Evolutionary conservation across 2,113 vertebrate species (phyloP), one percentile per base, ranked within the genome.

Genomic region (Epinephelus fuscoguttatus): DNA sequence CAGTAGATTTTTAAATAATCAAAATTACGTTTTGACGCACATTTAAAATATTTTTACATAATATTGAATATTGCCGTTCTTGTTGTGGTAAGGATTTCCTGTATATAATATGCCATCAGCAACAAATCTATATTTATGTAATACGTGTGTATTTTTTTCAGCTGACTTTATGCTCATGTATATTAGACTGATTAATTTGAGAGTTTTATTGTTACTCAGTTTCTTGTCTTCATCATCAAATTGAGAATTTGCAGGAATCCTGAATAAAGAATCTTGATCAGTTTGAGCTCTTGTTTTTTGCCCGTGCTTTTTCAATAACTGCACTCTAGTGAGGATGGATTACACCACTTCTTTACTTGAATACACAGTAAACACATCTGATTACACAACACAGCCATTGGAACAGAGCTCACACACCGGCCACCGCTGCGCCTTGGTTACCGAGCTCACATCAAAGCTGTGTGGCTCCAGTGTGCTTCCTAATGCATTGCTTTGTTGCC

Each of bases 401-500:
- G 92, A 93, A 88, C 84, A 90, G 89, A 90, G 88, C 92, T 90
- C 87, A 81, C 91, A 91, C 89, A 76, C 88, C 85, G 91, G 89
- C 92, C 91, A 92, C 92, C 83, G 91, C 92, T 94, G 91, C 71
- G 86, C 89, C 85, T 86, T 86, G 92, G 91, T 94, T 87, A 87
- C 93, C 75, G 79, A 91, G 92, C 92, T 91, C 88, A 95, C 94
- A 94, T 96, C 95, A 96, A 95, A 96, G 94, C 92, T 69, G 84
- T 73, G 87, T 85, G 86, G 90, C 88, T 93, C 90, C 92, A 84
- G 75, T 85, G 88, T 90, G 92, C 90, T 79, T 93, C 92, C 94
- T 95, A 95, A 94, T 94, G 94, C 94, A 94, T 77, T 82, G 94
- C 94, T 95, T 96, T 94, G 94, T 94, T 94, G 94, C 92, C 86